A percentile compares a stretch with the other conserved stretches of the same genome.
These are phyloP conservation scores for Actinia tenebrosa DNA, from an alignment of 64 coral and sea anemone species.

Conservation along the genomic window DNA sequence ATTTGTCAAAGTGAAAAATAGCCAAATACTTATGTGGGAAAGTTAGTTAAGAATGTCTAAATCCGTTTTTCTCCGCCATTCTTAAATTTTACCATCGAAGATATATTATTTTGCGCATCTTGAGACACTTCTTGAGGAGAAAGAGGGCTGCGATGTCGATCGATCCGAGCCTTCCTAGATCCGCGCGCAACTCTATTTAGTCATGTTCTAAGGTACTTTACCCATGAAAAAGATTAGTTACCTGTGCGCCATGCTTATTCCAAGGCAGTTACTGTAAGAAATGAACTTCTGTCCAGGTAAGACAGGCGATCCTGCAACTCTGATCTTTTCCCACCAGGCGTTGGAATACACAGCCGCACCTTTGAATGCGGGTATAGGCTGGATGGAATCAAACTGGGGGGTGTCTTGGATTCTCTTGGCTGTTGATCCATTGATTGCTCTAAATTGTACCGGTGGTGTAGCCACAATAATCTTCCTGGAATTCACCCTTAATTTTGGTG, in stretches of 20 bases:
- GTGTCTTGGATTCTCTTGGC: conserved; percentile 47
- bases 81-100: too few species aligned
- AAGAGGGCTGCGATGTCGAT: background rate
- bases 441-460: conserved; percentile 34
- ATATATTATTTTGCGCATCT: too few species aligned
- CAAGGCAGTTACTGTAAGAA: conserved; percentile 73
- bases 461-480: conserved; percentile 59
- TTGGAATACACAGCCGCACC: conserved; percentile 65
- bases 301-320: conserved; percentile 29
- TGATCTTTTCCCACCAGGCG: conserved; percentile 74
- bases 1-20: background rate
- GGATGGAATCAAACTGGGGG: conserved; percentile 61
- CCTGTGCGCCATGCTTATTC: conserved; percentile 75
- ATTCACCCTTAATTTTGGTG: conserved; percentile 34
- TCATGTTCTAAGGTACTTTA: too few species aligned
- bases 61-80: too few species aligned
- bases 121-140: background rate
- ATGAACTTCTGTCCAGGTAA: conserved; percentile 81
- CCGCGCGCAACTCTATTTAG: too few species aligned
- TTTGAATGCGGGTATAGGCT: conserved; percentile 66
- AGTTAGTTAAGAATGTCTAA: too few species aligned
- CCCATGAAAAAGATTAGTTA: background rate
- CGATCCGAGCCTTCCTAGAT: too few species aligned
- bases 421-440: conserved; percentile 31
- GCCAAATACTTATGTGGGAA: too few species aligned